Base-by-base conservation (phyloP, 2,888 invertebrate species). In the Tachina lurida region DNA sequence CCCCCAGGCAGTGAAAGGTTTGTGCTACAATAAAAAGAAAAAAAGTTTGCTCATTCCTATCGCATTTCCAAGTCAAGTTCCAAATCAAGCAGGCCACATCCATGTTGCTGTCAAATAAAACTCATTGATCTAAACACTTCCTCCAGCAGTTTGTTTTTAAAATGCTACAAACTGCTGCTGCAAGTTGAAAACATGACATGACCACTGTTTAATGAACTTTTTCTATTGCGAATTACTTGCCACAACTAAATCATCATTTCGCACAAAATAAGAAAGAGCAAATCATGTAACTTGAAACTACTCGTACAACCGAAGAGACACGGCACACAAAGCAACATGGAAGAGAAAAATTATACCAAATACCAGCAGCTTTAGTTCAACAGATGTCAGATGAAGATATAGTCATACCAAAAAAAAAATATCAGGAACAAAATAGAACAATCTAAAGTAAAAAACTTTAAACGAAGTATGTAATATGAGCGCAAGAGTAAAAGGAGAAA, bases 181-280 rank as follows among this genome's bases (percentile, higher is more conserved):
- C 74, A 68, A 54, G 68, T 75, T 47, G 39, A 62, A 71, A 60
- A 63, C 83, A 77, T 77, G 83, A 77, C 77, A 73, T 71, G 82
- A 71, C 76, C 76, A 71, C 76, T 65, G 65, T 60, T 81, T 68
- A 81, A 74, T 81, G 80, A 62, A 82, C 62, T 71, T 75, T 68
- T 75, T 17, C 43, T 70, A 62, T 13, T 47, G 45, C n/a, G 54
- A 39, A 62, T 62, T 62, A 62, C 62, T 58, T 54, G 68, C 75
- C 81, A 68, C 81, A 81, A 62, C 68, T 68, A 81, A 81, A 75
- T 62, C 68, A 62, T 62, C 54, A 75, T 75, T 81, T 62, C 47
- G 13, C 31, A 58, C 31, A 15, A 31, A 58, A 2, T 31, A 49
- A 10, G 0, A 52, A 17, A 2, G 0, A 31, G 4, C 31, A 31